Base-by-base conservation (phyloP, 1,140 invertebrate species). In the Drosophila grimshawi region DNA sequence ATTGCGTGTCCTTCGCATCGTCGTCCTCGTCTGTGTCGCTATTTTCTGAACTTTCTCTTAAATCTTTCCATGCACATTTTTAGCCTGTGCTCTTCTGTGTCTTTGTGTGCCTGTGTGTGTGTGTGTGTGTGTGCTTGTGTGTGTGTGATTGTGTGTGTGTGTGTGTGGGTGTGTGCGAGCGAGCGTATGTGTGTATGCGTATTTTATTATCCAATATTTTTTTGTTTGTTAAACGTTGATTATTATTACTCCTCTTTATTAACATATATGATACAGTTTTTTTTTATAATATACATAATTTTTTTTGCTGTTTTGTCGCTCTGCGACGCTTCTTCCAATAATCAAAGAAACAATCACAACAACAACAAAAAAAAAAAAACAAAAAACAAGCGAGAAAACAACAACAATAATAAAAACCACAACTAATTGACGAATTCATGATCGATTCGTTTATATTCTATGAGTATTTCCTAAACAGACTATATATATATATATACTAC, bases 381-480 rank as follows among this genome's bases (percentile, higher is more conserved):
- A 45, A 78, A 55, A 43, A 49, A 49, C 48, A 49, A 49, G 0
- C 11, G 19, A 19, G 11, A 10, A 45, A 53, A 30, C 7, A 67
- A 60, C 3, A 67, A 62, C 33, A 65, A 35, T 10, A 43, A 64
- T 46, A 55, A n/a, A 39, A 63, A 65, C 45, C 5, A 41, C 51
- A 72, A 75, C 66, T 69, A 64, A 53, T 60, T 70, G 43, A 68
- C 74, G 74, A 80, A 73, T 71, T 60, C 19, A 43, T 43, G 49
- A 43, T 39, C 27, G 41, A 75, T 83, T 82, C 80, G 82, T 74
- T 79, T 65, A 76, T 66, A 78, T 82, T 86, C 82, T 70, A 83
- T 80, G 83, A 86, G 83, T 86, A 86, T 86, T 86, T 86, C 83
- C 83, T 88, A 86, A 77, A 86, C 85, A 86, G 85, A 88, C 83